Evolutionary conservation across 2,797 vertebrate species (phyloP).

Genomic region (Cirrhinus molitorella): DNA sequence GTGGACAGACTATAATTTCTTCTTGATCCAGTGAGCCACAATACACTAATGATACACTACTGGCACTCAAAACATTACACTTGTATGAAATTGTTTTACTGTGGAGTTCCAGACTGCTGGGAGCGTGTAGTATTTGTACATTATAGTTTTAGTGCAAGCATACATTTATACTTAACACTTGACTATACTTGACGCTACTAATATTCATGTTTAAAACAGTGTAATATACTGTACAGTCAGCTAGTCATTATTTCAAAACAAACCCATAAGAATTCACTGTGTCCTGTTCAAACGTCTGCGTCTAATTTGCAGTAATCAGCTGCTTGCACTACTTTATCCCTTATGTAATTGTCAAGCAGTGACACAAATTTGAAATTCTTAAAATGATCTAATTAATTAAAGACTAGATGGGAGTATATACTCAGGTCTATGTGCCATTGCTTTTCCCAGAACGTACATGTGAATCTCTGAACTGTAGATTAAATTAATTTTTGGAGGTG

Average conservation of each 20-base stretch:
- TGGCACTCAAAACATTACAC: not conserved
- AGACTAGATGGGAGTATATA: not conserved
- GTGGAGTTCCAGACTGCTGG: not conserved
- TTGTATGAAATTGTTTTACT: not conserved
- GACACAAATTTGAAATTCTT: not conserved
- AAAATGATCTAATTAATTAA: conserved; percentile 7
- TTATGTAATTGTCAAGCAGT: not conserved
- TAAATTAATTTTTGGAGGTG: conserved; percentile 38
- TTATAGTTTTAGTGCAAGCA: not conserved
- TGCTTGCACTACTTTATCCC: conserved; percentile 2
- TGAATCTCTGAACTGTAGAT: conserved; percentile 5
- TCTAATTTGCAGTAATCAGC: not conserved
- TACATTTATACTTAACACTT: not conserved
- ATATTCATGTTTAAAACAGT: not conserved
- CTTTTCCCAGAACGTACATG: not conserved
- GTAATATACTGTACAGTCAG: not conserved
- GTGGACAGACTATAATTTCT: not conserved
- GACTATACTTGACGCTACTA: not conserved
- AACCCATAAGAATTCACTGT: not conserved
- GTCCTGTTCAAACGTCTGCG: not conserved
- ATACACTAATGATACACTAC: not conserved
- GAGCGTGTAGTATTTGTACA: not conserved
- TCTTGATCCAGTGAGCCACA: not conserved
- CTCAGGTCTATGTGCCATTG: not conserved
- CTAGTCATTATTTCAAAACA: not conserved